These are phyloP conservation scores for Drosophila infuscata DNA, from an alignment of 2,888 invertebrate species.

Conservation along the genomic window DNA sequence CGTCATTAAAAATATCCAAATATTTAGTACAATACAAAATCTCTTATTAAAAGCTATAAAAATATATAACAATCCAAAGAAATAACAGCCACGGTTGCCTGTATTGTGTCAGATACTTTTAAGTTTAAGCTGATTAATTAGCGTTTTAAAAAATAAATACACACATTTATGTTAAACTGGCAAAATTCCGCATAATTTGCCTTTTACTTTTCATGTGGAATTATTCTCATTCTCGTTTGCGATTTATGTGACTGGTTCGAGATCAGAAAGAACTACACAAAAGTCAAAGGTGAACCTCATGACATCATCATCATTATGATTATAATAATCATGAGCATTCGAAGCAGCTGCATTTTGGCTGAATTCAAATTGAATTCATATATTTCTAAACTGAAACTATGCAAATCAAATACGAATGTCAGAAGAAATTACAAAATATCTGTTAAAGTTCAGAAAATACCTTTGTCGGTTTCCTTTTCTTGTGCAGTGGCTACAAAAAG, in stretches of 20 bases:
- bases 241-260: slow-evolving; percentile 34
- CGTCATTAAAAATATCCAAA: not conserved
- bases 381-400: slow-evolving; percentile 27
- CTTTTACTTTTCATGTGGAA: slow-evolving; percentile 49
- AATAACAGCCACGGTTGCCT: not conserved
- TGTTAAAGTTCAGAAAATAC: slow-evolving; percentile 10
- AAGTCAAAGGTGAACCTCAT: slow-evolving; percentile 73
- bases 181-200: slow-evolving; percentile 17
- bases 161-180: slow-evolving; percentile 6
- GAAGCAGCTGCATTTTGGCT: slow-evolving; percentile 35
- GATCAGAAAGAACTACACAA: slow-evolving; percentile 50
- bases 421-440: slow-evolving; percentile 27
- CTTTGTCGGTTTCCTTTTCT: not conserved
- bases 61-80: not conserved
- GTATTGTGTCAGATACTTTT: not conserved
- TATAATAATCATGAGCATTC: slow-evolving; percentile 30
- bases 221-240: slow-evolving; percentile 65
- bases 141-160: not conserved
- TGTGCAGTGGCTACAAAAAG: slow-evolving; percentile 42
- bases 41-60: not conserved
- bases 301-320: slow-evolving; percentile 53
- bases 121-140: not conserved
- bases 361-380: slow-evolving; percentile 39
- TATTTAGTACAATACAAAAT: not conserved
- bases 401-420: slow-evolving; percentile 26